These are phyloP conservation scores for Halisarca cf. caerulea DNA, from an alignment of 37 sponge, comb jelly and placozoan genomes.

Conservation along the genomic window DNA sequence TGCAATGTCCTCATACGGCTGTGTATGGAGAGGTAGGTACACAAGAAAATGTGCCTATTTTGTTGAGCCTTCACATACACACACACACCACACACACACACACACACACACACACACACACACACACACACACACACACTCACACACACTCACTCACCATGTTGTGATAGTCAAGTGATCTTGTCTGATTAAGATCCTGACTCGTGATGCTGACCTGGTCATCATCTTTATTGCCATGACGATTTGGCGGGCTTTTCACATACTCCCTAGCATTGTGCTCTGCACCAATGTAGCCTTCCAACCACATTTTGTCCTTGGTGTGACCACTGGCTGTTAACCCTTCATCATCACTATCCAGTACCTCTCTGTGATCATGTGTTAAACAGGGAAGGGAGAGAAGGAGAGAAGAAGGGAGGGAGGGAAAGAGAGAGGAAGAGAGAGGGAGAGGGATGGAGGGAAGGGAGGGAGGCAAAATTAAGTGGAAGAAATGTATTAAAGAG, in stretches of 20 bases:
- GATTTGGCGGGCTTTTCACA: background rate
- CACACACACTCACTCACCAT: background rate
- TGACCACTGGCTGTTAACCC: too few species aligned
- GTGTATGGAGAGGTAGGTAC: too few species aligned
- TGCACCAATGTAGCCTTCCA: background rate
- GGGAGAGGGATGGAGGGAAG: too few species aligned
- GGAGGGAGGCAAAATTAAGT: too few species aligned
- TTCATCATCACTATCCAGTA: too few species aligned
- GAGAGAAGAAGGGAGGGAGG: too few species aligned
- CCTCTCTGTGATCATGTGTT: too few species aligned
- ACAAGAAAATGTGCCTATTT: too few species aligned
- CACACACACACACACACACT: background rate
- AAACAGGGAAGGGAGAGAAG: too few species aligned
- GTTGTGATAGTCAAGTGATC: background rate
- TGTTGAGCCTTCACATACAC: too few species aligned
- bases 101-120: background rate
- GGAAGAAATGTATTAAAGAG: too few species aligned
- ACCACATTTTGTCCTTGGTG: background rate
- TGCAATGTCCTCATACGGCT: constrained; percentile 51
- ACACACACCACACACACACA: constrained; percentile 6
- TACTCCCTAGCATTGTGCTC: background rate
- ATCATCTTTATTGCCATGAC: background rate
- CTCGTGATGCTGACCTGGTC: constrained; percentile 1
- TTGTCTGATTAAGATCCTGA: background rate
- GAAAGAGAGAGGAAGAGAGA: too few species aligned